These are phyloP conservation scores for Craniophora ligustri DNA, from an alignment of 2,888 invertebrate species.

Conservation along the genomic window DNA sequence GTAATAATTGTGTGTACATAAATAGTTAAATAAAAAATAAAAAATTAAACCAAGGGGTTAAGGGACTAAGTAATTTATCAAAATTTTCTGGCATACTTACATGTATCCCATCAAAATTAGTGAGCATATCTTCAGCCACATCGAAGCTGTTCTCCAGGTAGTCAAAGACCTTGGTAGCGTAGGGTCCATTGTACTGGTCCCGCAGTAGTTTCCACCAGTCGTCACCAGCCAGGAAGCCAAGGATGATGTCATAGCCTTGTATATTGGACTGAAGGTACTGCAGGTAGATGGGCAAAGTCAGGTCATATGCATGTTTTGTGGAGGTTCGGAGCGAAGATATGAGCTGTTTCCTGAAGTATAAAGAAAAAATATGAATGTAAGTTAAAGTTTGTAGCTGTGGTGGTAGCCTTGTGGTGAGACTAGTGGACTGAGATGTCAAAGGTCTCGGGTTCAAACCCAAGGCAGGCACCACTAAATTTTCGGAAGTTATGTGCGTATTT, in stretches of 20 bases:
- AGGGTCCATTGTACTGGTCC: conserved; percentile 70
- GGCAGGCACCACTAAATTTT: no score
- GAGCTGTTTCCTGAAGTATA: conserved; percentile 68
- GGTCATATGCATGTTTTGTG: conserved; percentile 75
- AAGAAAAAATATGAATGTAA: not conserved
- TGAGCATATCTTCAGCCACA: conserved; percentile 73
- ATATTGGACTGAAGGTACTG: conserved; percentile 78
- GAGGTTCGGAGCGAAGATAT: conserved; percentile 65
- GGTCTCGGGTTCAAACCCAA: not conserved
- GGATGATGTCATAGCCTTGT: conserved; percentile 71
- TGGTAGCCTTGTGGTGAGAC: no score
- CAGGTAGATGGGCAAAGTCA: conserved; percentile 75
- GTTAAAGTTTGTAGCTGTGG: no score
- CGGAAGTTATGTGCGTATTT: no score
- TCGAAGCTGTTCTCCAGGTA: conserved; percentile 74
- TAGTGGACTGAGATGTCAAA: not conserved
- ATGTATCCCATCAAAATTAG: conserved; percentile 79
- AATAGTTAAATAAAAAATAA: no score
- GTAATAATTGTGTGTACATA: no score
- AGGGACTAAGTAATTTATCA: no score
- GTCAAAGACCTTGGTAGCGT: conserved; percentile 69
- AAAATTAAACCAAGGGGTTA: no score
- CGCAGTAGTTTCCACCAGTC: conserved; percentile 80
- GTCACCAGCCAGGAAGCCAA: conserved; percentile 74
- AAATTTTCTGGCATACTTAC: conserved; percentile 62